Base-by-base conservation (phyloP, 2,113 vertebrate species). In the Castor canadensis region DNA sequence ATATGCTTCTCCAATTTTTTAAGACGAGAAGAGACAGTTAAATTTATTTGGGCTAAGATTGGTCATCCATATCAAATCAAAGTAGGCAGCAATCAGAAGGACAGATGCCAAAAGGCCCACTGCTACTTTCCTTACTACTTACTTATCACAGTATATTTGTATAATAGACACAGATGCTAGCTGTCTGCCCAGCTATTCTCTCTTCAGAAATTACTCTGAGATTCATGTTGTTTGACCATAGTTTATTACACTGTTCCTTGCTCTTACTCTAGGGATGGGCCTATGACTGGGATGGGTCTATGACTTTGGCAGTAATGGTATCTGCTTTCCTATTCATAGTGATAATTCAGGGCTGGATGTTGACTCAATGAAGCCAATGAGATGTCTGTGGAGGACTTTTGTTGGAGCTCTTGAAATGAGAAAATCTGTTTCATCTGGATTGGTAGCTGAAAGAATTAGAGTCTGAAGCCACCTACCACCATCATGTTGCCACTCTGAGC, bases 121-220 rank as follows among this genome's bases (percentile, higher is more conserved):
- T 10, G 6, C 38, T 15, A 15, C 32, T 81, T 79, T 45, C 52
- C 43, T 69, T 16, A 67, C 32, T 43, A 28, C 24, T 73, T 43
- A 22, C 24, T 73, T 87, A 87, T 8, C 67, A 79, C 11, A 30
- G 71, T 30, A 5, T 17, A 40, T 15, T 22, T 58, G 38, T n/a
- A 15, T 54, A 80, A 87, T 9, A 91, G 35, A 87, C 0, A 79
- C 0, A 79, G 58, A 69, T 30, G 11, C 67, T 26, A 73, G 54
- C 28, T 82, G n/a, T 20, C 19, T 60, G 30, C 8, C 45, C 16
- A 82, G 40, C 11, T 62, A 89, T 69, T 66, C 43, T 87, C 32
- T 75, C 56, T 80, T 79, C 6, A 83, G 49, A 54, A 82, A 84
- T 83, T 94, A 35, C 66, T 95, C 83, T 75, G 86, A 73, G 76